These are phyloP conservation scores for Brenthis hecate DNA, from an alignment of 2,888 invertebrate species.

Conservation along the genomic window DNA sequence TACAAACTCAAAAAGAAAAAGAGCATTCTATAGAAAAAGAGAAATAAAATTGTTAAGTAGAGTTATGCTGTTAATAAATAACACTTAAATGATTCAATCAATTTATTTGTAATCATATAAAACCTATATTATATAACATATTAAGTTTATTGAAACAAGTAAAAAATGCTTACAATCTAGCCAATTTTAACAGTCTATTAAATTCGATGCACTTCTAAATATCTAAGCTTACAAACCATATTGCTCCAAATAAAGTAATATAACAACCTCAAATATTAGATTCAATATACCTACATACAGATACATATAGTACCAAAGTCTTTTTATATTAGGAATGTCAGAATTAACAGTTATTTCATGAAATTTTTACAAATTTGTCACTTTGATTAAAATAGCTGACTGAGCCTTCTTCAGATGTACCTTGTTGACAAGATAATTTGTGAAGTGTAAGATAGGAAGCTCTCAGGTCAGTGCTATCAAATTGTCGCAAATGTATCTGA, in stretches of 20 bases:
- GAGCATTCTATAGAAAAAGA: slow-evolving; percentile 65
- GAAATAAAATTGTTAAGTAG: slow-evolving; percentile 57
- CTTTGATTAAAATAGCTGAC: slow-evolving; percentile 73
- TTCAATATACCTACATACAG: background rate
- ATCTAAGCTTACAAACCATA: background rate
- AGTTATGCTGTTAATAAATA: slow-evolving; percentile 53
- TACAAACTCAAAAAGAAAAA: slow-evolving; percentile 64
- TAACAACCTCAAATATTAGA: slow-evolving; percentile 3
- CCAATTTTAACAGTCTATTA: slow-evolving; percentile 17
- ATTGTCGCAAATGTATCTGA: slow-evolving; percentile 88
- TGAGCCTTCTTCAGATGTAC: slow-evolving; percentile 62
- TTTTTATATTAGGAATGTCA: slow-evolving; percentile 14
- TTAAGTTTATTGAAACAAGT: background rate
- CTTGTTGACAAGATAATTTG: slow-evolving; percentile 55
- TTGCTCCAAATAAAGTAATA: background rate
- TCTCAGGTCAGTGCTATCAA: slow-evolving; percentile 83
- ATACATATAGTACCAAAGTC: slow-evolving; percentile 2
- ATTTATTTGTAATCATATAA: slow-evolving; percentile 24
- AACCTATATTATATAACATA: background rate
- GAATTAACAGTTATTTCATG: slow-evolving; percentile 43
- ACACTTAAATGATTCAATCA: slow-evolving; percentile 30
- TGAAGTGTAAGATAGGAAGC: slow-evolving; percentile 81
- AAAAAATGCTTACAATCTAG: slow-evolving; percentile 10
- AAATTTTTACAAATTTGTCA: slow-evolving; percentile 69
- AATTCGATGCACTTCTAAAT: slow-evolving; percentile 14